phyloP scores from a whole-genome alignment of 2,113 vertebrate genomes.

The Saimiri boliviensis region DNA sequence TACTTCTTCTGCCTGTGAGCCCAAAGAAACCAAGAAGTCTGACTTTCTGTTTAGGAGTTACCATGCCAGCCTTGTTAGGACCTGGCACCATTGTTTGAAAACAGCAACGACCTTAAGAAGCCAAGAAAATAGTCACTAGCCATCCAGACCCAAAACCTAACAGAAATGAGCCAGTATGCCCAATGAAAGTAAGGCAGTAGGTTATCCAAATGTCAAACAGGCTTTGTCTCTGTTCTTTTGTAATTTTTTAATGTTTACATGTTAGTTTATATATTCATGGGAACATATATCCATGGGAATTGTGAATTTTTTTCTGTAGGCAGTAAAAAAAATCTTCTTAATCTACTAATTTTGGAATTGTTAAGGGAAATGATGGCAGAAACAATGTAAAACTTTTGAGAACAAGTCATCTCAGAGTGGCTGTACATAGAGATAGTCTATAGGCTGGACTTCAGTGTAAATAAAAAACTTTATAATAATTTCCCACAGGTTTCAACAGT shows the following conservation, averaged over 20 bases:
- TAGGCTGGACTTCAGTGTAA: neutral
- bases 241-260: neutral
- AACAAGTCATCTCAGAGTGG: neutral
- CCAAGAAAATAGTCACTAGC: neutral
- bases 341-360: neutral
- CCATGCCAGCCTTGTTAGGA: neutral
- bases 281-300: neutral
- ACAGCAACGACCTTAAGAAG: neutral
- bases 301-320: neutral
- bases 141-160: neutral
- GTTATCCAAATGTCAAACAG: neutral
- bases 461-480: neutral
- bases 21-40: neutral
- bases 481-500: neutral
- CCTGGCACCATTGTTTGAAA: neutral
- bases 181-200: neutral
- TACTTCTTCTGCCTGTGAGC: conserved; percentile 80
- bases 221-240: neutral
- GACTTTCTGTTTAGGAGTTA: neutral
- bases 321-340: neutral
- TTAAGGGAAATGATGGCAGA: neutral
- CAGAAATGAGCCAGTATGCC: neutral
- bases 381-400: neutral
- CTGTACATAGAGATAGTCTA: neutral
- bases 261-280: neutral